Base-by-base conservation (phyloP, 2,113 vertebrate species). In the Salvelinus namaycush region DNA sequence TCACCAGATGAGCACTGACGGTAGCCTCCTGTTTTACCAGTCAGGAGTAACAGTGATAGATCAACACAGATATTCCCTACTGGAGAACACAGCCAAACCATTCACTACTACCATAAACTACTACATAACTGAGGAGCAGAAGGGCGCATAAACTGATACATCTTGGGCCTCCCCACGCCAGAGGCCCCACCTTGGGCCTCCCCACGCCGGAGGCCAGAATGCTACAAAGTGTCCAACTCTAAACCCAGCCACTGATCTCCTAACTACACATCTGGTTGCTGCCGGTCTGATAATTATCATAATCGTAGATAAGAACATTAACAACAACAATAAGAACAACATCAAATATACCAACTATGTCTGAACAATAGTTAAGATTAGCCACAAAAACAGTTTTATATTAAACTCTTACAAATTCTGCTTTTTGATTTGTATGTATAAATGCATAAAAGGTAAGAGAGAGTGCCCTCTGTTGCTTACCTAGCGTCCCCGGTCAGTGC, bases 331-430 rank as follows among this genome's bases (percentile, higher is more conserved):
- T 80, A 81, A 89, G 82, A 76, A 79, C 29, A 78, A 86, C 89
- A 84, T 87, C 85, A 86, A 84, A 68, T 87, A 72, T 77, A 90
- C 88, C 89, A 85, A 93, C 87, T 84, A 87, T 16, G 73, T 86
- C 89, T 89, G 90, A 92, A 89, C 87, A 87, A 90, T 87, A 88
- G 77, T 44, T 90, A 86, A 90, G 89, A 87, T 91, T 87, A 89
- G 88, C 86, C 93, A 94, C 92, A 90, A 93, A 93, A 93, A 44
- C 88, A 86, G 90, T 85, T 88, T 94, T 93, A 94, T 94, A 94
- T 93, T 93, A 94, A 93, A 93, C 87, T 90, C 93, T 93, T 93
- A 94, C 91, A 93, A 94, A 94, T 94, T 49, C 91, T 91, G 91
- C 86, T 92, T 90, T 90, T 90, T 90, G 87, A 91, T 90, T 91